These are phyloP conservation scores for Alloscopus bannaensis DNA, from an alignment of 2,888 invertebrate genomes.

Conservation along the genomic window DNA sequence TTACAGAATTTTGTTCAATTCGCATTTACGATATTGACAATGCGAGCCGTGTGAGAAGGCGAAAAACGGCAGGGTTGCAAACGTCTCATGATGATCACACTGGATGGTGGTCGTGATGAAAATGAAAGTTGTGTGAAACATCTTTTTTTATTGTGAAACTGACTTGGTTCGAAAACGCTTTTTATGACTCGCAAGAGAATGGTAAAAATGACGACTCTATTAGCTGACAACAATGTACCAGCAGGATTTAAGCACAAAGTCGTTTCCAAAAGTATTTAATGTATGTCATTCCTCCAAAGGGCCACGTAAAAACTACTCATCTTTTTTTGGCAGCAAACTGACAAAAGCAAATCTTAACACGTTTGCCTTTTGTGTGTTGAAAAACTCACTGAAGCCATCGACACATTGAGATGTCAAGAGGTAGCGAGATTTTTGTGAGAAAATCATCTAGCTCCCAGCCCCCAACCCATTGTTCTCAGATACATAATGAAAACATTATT, in stretches of 20 bases:
- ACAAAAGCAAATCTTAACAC: slow-evolving; percentile 3
- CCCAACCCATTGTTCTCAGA: no score
- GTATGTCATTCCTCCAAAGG: background rate
- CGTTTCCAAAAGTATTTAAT: background rate
- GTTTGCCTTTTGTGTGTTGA: background rate
- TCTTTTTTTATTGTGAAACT: slow-evolving; percentile 8
- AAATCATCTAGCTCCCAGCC: slow-evolving; percentile 26
- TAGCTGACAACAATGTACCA: slow-evolving; percentile 47
- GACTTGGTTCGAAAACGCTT: background rate
- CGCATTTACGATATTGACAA: slow-evolving; percentile 50
- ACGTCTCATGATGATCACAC: background rate
- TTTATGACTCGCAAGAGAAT: slow-evolving; percentile 15
- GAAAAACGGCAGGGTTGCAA: background rate
- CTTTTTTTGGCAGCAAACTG: slow-evolving; percentile 14
- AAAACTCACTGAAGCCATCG: no score
- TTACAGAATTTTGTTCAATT: slow-evolving; percentile 34
- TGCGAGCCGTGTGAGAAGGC: no score
- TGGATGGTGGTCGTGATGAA: slow-evolving; percentile 9
- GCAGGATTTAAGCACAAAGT: slow-evolving; percentile 36
- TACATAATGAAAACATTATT: no score
- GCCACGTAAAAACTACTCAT: background rate
- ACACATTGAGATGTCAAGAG: no score
- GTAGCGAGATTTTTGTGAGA: slow-evolving; percentile 22
- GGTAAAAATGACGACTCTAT: slow-evolving; percentile 31
- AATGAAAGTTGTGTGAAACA: slow-evolving; percentile 55